phyloP scores from a whole-genome alignment of 2,888 invertebrate species.

The Hermaeophaga mercurialis region DNA sequence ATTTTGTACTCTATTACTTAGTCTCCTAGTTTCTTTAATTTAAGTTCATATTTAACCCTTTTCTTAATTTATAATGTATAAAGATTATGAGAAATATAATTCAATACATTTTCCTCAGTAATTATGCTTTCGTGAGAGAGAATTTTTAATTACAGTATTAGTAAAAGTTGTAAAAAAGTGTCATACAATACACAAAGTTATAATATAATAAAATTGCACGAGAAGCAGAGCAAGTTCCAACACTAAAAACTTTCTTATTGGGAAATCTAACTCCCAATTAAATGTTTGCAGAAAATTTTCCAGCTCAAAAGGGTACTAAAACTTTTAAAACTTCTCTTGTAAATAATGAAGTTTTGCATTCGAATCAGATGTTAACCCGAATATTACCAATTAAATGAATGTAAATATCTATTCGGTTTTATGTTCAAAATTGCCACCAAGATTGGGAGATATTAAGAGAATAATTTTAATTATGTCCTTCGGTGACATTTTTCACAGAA shows the following conservation, averaged over 20 bases:
- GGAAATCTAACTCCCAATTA: conserved; percentile 12
- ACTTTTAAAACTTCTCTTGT: background rate
- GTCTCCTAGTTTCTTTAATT: no score
- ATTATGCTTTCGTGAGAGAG: no score
- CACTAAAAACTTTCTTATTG: conserved; percentile 17
- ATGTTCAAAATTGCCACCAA: background rate
- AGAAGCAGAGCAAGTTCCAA: background rate
- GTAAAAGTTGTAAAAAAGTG: background rate
- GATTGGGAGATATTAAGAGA: no score
- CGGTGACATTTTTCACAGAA: no score
- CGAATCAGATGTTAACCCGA: conserved; percentile 8
- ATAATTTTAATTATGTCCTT: no score
- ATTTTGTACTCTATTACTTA: no score
- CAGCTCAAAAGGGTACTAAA: conserved; percentile 1
- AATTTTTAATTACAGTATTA: background rate
- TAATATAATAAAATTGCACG: background rate
- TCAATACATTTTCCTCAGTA: no score
- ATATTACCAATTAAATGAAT: conserved; percentile 8
- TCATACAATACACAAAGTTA: background rate
- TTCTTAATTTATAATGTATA: no score
- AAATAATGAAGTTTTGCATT: conserved; percentile 10
- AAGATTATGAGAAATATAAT: no score
- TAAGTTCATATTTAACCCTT: no score
- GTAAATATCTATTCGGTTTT: background rate
- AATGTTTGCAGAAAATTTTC: conserved; percentile 10